A percentile compares a stretch with the other conserved stretches of the same genome.
phyloP scores from a whole-genome alignment of 2,888 invertebrate species.

The Chironomus tentans region DNA sequence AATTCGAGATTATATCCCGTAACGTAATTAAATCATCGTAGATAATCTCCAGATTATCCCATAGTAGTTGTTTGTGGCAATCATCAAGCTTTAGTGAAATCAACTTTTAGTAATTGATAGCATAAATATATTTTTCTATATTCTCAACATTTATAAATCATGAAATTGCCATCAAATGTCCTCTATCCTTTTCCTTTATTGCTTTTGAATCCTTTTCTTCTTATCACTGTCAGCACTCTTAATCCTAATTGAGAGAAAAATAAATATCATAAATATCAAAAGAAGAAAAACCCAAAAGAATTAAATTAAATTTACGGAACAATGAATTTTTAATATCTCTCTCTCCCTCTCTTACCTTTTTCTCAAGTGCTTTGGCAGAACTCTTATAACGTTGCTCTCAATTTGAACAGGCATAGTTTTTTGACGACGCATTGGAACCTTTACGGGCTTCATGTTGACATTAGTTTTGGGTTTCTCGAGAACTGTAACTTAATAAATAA shows the following conservation, averaged over 20 bases:
- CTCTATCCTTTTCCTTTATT: not conserved
- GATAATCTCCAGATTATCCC: too few relatives aligned
- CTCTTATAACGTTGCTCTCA: constrained; percentile 38
- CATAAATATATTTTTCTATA: too few relatives aligned
- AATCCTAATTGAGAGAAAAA: not conserved
- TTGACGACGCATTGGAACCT: constrained; percentile 32
- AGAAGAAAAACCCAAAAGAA: not conserved
- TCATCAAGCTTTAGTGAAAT: too few relatives aligned
- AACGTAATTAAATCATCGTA: too few relatives aligned
- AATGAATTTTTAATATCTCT: constrained; percentile 32
- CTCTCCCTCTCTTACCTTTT: constrained; percentile 33
- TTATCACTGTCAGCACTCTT: constrained; percentile 22
- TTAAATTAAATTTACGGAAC: not conserved
- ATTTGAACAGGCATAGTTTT: constrained; percentile 43
- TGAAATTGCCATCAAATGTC: not conserved
- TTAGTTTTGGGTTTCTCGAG: not conserved
- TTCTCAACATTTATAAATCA: not conserved
- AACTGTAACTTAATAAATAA: not conserved
- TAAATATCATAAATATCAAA: not conserved
- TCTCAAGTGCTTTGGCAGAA: constrained; percentile 39
- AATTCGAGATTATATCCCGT: too few relatives aligned
- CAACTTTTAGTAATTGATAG: too few relatives aligned
- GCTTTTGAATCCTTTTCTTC: not conserved
- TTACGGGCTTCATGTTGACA: not conserved
- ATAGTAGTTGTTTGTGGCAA: too few relatives aligned